Conservation (phyloP, 2,888 invertebrate species). For the Andrena hattorfiana region DNA sequence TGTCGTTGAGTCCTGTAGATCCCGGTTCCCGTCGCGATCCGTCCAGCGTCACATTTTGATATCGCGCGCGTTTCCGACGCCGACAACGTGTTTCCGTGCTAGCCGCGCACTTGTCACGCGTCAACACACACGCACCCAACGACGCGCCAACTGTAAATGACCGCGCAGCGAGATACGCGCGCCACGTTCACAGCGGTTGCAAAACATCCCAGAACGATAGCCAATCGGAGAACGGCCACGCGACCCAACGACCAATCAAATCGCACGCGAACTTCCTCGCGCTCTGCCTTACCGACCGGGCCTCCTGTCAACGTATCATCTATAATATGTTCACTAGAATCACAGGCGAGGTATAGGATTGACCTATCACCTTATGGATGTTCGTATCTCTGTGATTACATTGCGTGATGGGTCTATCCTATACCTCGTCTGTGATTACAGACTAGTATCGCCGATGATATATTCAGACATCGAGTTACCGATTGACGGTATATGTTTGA, state of each 20-base stretch:
- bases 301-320: background rate
- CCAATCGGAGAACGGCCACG: conserved; percentile 33
- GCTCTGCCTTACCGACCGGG: conserved; percentile 15
- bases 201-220: conserved; percentile 34
- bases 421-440: too few relatives aligned
- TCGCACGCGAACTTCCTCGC: background rate
- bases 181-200: conserved; percentile 31
- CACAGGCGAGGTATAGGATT: too few relatives aligned
- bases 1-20: conserved; percentile 7
- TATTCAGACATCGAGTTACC: conserved; percentile 7
- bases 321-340: too few relatives aligned
- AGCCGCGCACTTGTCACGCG: conserved; percentile 35
- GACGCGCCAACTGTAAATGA: conserved; percentile 66
- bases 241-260: conserved; percentile 32
- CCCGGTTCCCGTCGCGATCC: background rate
- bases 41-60: conserved; percentile 56
- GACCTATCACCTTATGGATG: too few relatives aligned
- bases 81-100: conserved; percentile 30
- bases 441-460: too few relatives aligned
- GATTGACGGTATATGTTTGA: conserved; percentile 1
- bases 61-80: conserved; percentile 8
- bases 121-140: conserved; percentile 34
- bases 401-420: too few relatives aligned
- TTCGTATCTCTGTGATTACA: too few relatives aligned
- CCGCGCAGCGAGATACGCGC: conserved; percentile 34